Evolutionary conservation across 2,113 vertebrate species (phyloP).

Genomic region (Limanda limanda): DNA sequence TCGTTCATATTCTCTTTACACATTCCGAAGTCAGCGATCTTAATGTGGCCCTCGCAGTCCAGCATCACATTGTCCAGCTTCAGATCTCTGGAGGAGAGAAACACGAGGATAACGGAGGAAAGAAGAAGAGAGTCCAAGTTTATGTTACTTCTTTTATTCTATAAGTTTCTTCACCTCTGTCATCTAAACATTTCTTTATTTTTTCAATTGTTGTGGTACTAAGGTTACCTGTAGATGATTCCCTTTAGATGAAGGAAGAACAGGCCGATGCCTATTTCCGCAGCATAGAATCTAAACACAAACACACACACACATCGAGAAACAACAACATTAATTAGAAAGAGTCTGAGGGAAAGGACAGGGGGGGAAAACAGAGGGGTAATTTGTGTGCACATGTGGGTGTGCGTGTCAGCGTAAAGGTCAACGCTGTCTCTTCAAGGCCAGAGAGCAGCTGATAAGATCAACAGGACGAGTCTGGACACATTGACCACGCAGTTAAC

Average conservation of each 20-base stretch:
- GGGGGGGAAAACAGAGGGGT: constrained; percentile 14
- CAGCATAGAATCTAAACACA: constrained; percentile 91
- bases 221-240: constrained; percentile 94
- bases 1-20: constrained; percentile 96
- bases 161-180: no score
- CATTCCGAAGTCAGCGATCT: constrained; percentile 99
- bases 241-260: constrained; percentile 97
- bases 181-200: no score
- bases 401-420: constrained; percentile 53
- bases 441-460: constrained; percentile 74
- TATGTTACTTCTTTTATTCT: no score
- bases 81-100: constrained; percentile 85
- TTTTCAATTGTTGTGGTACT: not conserved
- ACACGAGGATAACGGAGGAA: not conserved
- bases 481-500: constrained; percentile 24
- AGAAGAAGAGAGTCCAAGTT: no score
- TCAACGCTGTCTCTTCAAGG: constrained; percentile 71
- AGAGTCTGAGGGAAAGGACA: constrained; percentile 39
- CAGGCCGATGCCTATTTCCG: constrained; percentile 95
- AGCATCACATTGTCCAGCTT: constrained; percentile 99
- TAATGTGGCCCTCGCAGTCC: constrained; percentile 98
- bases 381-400: constrained; percentile 34
- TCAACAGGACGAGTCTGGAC: constrained; percentile 66
- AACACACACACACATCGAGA: constrained; percentile 26
- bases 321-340: constrained; percentile 50